These are phyloP conservation scores for Pimpla rufipes DNA, from an alignment of 2,888 invertebrate species.

Conservation along the genomic window DNA sequence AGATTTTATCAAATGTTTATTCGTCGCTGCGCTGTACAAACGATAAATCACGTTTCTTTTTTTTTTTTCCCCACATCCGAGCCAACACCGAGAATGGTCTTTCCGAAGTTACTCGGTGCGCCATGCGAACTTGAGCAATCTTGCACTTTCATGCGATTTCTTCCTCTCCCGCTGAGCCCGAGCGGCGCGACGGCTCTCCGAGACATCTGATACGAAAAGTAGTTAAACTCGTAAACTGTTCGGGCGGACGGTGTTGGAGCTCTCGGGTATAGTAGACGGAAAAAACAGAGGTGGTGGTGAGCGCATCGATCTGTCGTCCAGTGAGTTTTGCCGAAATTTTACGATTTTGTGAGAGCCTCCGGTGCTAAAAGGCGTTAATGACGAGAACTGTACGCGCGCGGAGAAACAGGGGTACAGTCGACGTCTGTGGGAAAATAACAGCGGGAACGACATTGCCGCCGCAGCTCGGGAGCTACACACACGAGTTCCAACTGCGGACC, in stretches of 20 bases:
- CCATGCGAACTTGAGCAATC: conserved; percentile 58
- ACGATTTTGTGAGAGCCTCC: background rate
- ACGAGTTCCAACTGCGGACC: background rate
- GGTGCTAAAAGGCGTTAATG: background rate
- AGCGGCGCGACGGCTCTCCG: conserved; percentile 68
- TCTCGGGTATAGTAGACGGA: conserved; percentile 14
- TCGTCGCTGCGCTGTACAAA: background rate
- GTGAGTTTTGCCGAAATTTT: background rate
- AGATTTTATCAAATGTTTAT: too few relatives aligned
- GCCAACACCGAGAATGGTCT: conserved; percentile 36
- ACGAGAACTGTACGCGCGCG: conserved; percentile 4
- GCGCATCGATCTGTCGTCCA: conserved; percentile 51
- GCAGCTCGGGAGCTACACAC: background rate
- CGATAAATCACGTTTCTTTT: conserved; percentile 24
- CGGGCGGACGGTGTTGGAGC: conserved; percentile 36
- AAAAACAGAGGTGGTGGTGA: conserved; percentile 21
- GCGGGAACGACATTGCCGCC: background rate
- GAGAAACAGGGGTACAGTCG: conserved; percentile 36
- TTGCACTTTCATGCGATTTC: conserved; percentile 57
- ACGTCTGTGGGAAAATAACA: conserved; percentile 34
- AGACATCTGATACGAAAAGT: conserved; percentile 76
- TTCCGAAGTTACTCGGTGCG: conserved; percentile 12
- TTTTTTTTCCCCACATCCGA: conserved; percentile 37
- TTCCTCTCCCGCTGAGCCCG: conserved; percentile 49
- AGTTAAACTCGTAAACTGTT: conserved; percentile 76